A percentile compares a stretch with the other conserved stretches of the same genome.
Conservation (phyloP, 2,888 invertebrate species). For the Carterocephalus palaemon region DNA sequence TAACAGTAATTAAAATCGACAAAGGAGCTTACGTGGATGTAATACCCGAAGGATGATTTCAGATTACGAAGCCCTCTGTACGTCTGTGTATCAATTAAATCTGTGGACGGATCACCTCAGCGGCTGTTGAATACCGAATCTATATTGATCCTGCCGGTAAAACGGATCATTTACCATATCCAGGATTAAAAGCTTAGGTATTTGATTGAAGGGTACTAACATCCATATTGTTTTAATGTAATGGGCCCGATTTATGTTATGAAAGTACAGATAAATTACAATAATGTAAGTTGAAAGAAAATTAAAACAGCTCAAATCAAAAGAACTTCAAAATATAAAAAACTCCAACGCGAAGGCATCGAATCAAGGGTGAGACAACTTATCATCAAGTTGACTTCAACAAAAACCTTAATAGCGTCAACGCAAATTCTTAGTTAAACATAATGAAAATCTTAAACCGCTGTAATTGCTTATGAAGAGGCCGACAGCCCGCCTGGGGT, state of each 20-base stretch:
- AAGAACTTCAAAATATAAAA: too few relatives aligned
- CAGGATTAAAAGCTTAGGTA: constrained; percentile 30
- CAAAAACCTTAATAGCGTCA: constrained; percentile 5
- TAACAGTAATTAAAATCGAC: constrained; percentile 35
- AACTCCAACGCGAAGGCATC: too few relatives aligned
- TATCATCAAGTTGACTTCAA: too few relatives aligned
- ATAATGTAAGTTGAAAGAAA: too few relatives aligned
- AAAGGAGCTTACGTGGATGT: constrained; percentile 45
- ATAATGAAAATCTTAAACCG: constrained; percentile 3
- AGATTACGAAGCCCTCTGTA: constrained; percentile 31
- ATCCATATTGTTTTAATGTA: background rate
- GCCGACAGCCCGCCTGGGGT: constrained; percentile 10
- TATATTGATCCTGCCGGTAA: constrained; percentile 29
- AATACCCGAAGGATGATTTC: constrained; percentile 37
- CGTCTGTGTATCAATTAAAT: constrained; percentile 31
- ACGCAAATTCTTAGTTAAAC: background rate
- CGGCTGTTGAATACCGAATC: constrained; percentile 33
- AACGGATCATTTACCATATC: constrained; percentile 34
- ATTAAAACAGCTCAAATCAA: too few relatives aligned
- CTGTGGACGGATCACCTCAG: constrained; percentile 15
- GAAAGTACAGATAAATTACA: background rate
- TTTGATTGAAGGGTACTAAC: constrained; percentile 25
- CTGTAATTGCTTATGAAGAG: constrained; percentile 12
- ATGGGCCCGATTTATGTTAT: background rate
- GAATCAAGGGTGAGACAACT: too few relatives aligned